A percentile compares a stretch with the other conserved stretches of the same genome.
Evolutionary conservation across 2,888 invertebrate species (phyloP).

Genomic region (Latheticus oryzae): DNA sequence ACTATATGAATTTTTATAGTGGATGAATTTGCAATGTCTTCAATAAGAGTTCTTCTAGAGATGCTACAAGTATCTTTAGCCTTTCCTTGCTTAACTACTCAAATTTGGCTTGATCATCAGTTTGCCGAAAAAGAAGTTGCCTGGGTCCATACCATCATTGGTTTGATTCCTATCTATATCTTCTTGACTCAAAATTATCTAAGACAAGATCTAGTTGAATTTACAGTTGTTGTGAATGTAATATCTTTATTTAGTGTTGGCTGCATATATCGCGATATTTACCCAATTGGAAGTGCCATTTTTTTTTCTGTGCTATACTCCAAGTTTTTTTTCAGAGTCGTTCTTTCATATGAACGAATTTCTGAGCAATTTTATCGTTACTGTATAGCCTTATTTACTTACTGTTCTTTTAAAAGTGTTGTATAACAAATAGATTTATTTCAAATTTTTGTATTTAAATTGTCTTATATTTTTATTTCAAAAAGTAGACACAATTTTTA

Average conservation of each 20-base stretch:
- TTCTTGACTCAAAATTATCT: slow-evolving; percentile 34
- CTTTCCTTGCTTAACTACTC: slow-evolving; percentile 29
- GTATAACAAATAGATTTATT: no score
- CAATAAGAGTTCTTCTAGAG: slow-evolving; percentile 24
- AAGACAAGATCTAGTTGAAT: slow-evolving; percentile 35
- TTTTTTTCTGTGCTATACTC: slow-evolving; percentile 11
- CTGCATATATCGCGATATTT: slow-evolving; percentile 13
- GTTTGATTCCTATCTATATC: slow-evolving; percentile 33
- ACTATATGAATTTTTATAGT: no score
- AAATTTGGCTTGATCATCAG: slow-evolving; percentile 30
- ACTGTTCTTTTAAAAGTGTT: slow-evolving; percentile 10
- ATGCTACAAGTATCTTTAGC: slow-evolving; percentile 16
- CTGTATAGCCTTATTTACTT: slow-evolving; percentile 17
- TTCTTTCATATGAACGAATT: slow-evolving; percentile 11
- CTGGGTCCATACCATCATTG: slow-evolving; percentile 22
- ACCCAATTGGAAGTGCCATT: slow-evolving; percentile 4
- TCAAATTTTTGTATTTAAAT: no score
- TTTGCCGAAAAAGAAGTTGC: slow-evolving; percentile 35
- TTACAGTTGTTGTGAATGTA: slow-evolving; percentile 19
- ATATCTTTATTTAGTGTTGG: slow-evolving; percentile 24
- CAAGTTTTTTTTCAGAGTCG: slow-evolving; percentile 9
- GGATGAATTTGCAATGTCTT: slow-evolving; percentile 27
- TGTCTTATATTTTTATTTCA: no score
- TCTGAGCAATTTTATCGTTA: slow-evolving; percentile 24
- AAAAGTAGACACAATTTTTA: no score